Evolutionary conservation across 2,888 invertebrate species (phyloP), one percentile per base, ranked within the genome.

Genomic region (Xanthorhoe designata): DNA sequence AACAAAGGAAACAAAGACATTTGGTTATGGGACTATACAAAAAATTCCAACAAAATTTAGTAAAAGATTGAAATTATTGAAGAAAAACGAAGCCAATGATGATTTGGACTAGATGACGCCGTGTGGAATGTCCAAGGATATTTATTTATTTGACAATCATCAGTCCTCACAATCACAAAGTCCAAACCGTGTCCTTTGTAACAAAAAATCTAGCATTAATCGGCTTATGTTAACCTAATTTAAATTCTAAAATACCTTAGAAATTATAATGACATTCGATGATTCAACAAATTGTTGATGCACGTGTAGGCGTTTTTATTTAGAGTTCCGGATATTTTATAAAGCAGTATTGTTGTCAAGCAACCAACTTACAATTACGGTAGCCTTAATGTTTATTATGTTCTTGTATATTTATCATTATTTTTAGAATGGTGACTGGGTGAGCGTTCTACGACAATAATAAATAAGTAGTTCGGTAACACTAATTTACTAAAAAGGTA

Each of bases 201-300:
- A 75, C 69, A 78, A 77, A 76, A 78, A 72, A 70, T 54, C 61
- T 49, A 59, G 72, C 73, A 78, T 69, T 73, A 71, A 71, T 71
- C 70, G 69, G 71, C 74, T 78, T 82, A 79, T 81, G 78, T 80
- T 81, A 84, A 79, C 78, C 82, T 85, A 87, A 90, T 90, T 89
- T 87, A 87, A 87, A 90, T 87, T 87, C 87, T 86, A 76, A 81
- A 83, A 85, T 81, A 81, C 80, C 79, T 84, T 83, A 85, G 83
- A 88, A 89, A 88, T 88, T 85, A 80, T 87, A 88, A 88, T 82
- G 84, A 88, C 82, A 80, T 76, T 73, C 78, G 83, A 88, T 91
- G 89, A 92, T 90, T 88, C 78, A 85, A 82, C 88, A 82, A 78
- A 86, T 81, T 69, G 61, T 70, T 69, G 60, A 68, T 78, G 71